Base-by-base conservation (phyloP, 2,888 invertebrate genomes). In the Panorpa germanica region DNA sequence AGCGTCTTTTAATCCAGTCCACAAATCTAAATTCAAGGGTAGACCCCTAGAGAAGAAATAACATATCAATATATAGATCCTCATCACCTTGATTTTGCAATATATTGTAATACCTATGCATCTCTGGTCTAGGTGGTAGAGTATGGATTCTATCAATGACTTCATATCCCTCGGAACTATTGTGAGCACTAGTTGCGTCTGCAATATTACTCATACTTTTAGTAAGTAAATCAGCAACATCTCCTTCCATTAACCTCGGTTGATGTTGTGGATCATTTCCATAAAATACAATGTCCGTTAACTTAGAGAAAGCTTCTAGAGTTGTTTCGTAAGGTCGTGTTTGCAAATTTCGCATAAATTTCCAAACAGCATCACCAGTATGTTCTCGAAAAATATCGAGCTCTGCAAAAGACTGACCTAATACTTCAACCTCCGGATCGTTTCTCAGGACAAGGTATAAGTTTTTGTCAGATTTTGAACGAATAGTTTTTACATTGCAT, bases 351-450 rank as follows among this genome's bases (percentile, higher is more conserved):
- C n/a, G n/a, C n/a, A n/a, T n/a, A n/a, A n/a, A n/a, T n/a, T n/a
- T n/a, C n/a, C n/a, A n/a, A n/a, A n/a, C 41, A 24, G 41, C 43
- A 0, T 41, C 43, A 33, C 44, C 46, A 21, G 42, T 43, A 25
- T 41, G 42, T 41, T 78, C 77, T 11, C 69, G 65, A 46, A 80
- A 78, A 35, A 93, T 64, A 45, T 86, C 73, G 37, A 91, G 52
- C 41, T 88, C 85, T 4, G 82, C 81, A 47, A 93, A 90, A 0
- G 90, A 88, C 46, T 70, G 71, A 40, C 76, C 75, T 37, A 90
- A 49, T 15, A 76, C 78, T 40, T 68, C 65, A 7, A 69, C 64
- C 39, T 74, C 70, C 1, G 54, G 52, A 34, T 63, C 61, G 10
- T 65, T 63, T 34, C 73, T 71, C 2, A 76, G 59, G 3, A 90